A percentile compares a stretch with the other conserved stretches of the same genome.
These are phyloP conservation scores for Flexamia atlantica DNA, from an alignment of 2,888 invertebrate species.

Conservation along the genomic window DNA sequence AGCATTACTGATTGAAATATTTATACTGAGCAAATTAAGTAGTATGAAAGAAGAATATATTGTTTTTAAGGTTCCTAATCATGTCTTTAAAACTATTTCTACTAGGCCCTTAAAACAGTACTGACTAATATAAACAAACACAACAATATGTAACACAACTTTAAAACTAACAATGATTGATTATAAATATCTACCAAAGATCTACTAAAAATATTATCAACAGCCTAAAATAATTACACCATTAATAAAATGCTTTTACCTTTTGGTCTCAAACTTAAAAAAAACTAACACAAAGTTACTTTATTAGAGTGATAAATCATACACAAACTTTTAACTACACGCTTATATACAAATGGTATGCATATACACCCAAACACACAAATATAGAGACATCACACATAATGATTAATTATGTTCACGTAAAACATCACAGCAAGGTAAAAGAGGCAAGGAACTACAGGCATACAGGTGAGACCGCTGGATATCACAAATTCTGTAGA, in stretches of 20 bases:
- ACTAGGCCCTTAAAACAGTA: not conserved
- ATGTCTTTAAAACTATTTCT: not conserved
- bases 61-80: not conserved
- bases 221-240: slow-evolving; percentile 13
- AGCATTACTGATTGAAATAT: not conserved
- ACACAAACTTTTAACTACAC: slow-evolving; percentile 19
- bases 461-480: not conserved
- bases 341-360: slow-evolving; percentile 27
- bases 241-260: slow-evolving; percentile 25
- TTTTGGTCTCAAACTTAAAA: slow-evolving; percentile 27
- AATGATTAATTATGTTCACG: slow-evolving; percentile 25
- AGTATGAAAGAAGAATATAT: not conserved
- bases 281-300: not conserved
- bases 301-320: not conserved
- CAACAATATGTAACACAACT: slow-evolving; percentile 2
- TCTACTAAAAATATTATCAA: not conserved
- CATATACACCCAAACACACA: slow-evolving; percentile 1
- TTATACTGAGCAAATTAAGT: not conserved
- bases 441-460: slow-evolving; percentile 49
- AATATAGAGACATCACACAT: slow-evolving; percentile 13
- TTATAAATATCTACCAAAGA: slow-evolving; percentile 11
- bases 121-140: not conserved
- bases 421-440: slow-evolving; percentile 47
- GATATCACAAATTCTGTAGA: too few relatives aligned
- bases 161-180: not conserved